Conservation (phyloP, 2,113 vertebrate genomes). For the Takifugu flavidus region DNA sequence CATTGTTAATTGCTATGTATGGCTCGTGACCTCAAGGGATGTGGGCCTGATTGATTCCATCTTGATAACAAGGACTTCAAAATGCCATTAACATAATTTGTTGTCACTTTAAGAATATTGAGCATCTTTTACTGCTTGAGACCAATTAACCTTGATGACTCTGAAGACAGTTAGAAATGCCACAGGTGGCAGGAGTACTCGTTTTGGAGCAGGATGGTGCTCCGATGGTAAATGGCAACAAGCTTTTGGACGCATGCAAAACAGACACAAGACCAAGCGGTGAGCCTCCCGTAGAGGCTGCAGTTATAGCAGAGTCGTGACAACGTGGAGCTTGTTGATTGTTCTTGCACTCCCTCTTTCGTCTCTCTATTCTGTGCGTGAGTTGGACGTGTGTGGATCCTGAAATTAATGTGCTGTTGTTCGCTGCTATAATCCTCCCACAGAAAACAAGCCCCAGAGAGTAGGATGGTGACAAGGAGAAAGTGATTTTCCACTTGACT, state of each 20-base stretch:
- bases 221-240: slow-evolving; percentile 20
- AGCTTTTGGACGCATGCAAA: slow-evolving; percentile 30
- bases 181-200: slow-evolving; percentile 32
- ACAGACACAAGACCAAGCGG: not conserved
- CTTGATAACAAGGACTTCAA: slow-evolving; percentile 66
- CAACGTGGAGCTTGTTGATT: not conserved
- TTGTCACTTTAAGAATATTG: slow-evolving; percentile 67
- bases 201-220: slow-evolving; percentile 40
- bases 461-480: slow-evolving; percentile 35
- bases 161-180: slow-evolving; percentile 50
- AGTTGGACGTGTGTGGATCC: slow-evolving; percentile 6
- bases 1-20: slow-evolving; percentile 56
- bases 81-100: slow-evolving; percentile 69
- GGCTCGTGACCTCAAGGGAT: slow-evolving; percentile 59
- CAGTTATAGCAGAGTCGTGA: too few relatives aligned
- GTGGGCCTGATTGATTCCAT: slow-evolving; percentile 65
- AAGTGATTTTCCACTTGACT: slow-evolving; percentile 68
- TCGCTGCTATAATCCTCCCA: slow-evolving; percentile 1
- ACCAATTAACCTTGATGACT: slow-evolving; percentile 69
- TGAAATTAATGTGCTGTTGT: slow-evolving; percentile 35
- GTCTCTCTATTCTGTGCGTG: too few relatives aligned
- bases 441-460: slow-evolving; percentile 16
- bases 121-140: slow-evolving; percentile 59
- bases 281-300: too few relatives aligned
- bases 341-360: too few relatives aligned